Base-by-base conservation (phyloP, 2,797 vertebrate genomes). In the Novumbra hubbsi region DNA sequence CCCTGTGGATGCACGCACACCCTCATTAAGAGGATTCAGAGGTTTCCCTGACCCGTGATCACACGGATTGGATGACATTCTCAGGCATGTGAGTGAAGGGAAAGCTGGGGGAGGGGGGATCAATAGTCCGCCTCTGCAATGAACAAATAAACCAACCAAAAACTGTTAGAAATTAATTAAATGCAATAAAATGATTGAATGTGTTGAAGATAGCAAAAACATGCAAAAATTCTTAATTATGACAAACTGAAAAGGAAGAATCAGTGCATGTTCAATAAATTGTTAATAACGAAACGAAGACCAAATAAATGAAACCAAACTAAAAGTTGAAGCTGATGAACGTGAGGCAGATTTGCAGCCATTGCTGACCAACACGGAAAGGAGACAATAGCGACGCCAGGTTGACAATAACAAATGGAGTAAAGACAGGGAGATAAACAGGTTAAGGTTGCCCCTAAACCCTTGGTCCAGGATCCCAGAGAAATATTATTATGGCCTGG, bases 1-100 rank as follows among this genome's bases (percentile, higher is more conserved):
- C 95, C 87, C 98, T 99, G 86, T 1, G 34, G 65, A 88, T 68
- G 75, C 68, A 79, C 48, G 65, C 0, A 21, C 55, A 60, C 55
- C 12, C 55, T 24, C 0, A 60, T 60, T 24, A 24, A 12, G 12
- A 24, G 21, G 55, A 60, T 60, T 55, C 52, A 21, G 41, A 45
- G 55, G 12, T 60, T 57, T 60, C 21, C 55, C 21, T 60, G 55
- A 60, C 55, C 55, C 9, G 55, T 60, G 55, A 57, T 12, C 55
- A 21, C n/a, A 34, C 65, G 21, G 65, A 27, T 49, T 8, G 41
- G 21, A 38, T 38, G 34, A 48, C 21, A 49, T 49, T 68, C 67
- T 49, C 68, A 50, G 68, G 68, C 14, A 17, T 24, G 15, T 27
- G 45, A 45, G 45, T 49, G 21, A 68, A 49, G 67, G 38, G 5